Base-by-base conservation (phyloP, 2,888 invertebrate species). In the Eurytoma californica region DNA sequence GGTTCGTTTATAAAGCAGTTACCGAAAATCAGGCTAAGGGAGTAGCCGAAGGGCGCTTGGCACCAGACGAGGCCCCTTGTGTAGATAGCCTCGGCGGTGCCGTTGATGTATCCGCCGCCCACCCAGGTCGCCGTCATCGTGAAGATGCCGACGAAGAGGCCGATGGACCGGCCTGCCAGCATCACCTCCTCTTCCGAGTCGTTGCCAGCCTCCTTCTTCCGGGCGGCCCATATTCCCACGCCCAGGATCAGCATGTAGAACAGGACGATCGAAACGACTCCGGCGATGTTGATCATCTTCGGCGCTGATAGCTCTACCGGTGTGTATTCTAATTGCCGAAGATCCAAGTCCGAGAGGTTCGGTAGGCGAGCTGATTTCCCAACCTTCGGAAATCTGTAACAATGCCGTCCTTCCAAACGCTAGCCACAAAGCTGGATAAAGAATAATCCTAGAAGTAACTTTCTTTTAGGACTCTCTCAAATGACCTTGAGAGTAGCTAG, bases 81-180 rank as follows among this genome's bases (percentile, higher is more conserved):
- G 92, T 97, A 98, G 86, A 99, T 97, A 66, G 96, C 97, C 92
- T 99, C 99, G 39, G 99, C 98, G 20, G 99, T 98, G 82, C 99
- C 99, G 91, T 99, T 99, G 90, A 99, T 99, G 92, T 99, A 99
- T 70, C 98, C 99, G 61, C 99, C 99, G 82, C 99, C 99, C 72
- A 99, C 99, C 99, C 99, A 99, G 18, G 99, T 99, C 66, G 99
- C 98, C 89, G 99, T 99, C 99, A 99, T 99, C 49, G 99, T 99
- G 89, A 99, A 99, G 86, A 98, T 97, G 67, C 99, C 99, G 78
- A 99, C 98, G 89, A 99, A 95, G 72, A 98, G 92, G 7, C 99
- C 97, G 87, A 99, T 98, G 89, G 98, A 98, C 80, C 99, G 93
- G 12, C 99, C 99, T 0, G 99, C 99, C 89, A 99, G 91, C 98